phyloP scores from a whole-genome alignment of 2,888 invertebrate genomes.

The Megastigmus dorsalis region DNA sequence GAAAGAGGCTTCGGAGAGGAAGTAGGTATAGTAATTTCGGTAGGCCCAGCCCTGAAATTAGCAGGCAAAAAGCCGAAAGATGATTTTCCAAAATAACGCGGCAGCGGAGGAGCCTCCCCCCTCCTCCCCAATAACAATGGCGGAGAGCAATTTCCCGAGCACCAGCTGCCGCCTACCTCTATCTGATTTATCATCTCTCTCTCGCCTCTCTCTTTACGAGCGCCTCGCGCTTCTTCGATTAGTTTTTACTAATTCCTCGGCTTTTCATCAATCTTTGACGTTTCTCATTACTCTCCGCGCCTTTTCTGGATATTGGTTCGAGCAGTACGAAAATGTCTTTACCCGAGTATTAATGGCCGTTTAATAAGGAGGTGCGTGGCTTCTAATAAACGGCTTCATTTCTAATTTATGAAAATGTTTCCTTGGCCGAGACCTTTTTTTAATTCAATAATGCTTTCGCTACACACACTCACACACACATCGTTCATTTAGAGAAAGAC shows the following conservation, averaged over 20 bases:
- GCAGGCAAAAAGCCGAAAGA: conserved; percentile 70
- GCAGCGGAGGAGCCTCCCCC: background rate
- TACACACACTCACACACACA: too few relatives aligned
- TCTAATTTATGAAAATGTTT: conserved; percentile 3
- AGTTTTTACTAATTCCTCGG: conserved; percentile 51
- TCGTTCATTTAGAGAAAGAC: background rate
- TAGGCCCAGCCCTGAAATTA: conserved; percentile 66
- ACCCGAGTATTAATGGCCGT: conserved; percentile 33
- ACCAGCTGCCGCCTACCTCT: conserved; percentile 71
- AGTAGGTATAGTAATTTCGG: conserved; percentile 68
- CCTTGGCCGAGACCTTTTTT: background rate
- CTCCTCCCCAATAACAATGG: conserved; percentile 37
- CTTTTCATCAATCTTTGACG: conserved; percentile 53
- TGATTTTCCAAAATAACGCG: conserved; percentile 72
- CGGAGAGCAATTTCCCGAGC: conserved; percentile 68
- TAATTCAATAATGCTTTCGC: conserved; percentile 19
- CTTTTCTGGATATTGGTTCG: background rate
- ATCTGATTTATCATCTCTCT: conserved; percentile 70
- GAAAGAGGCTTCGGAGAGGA: conserved; percentile 55
- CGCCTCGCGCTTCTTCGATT: conserved; percentile 50
- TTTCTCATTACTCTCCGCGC: conserved; percentile 39
- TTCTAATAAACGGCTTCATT: conserved; percentile 24
- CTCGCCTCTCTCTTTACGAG: conserved; percentile 43
- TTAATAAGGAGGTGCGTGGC: conserved; percentile 28
- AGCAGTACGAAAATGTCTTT: conserved; percentile 22